Percentiles rank a stretch among this genome's conserved stretches.
These are phyloP conservation scores for Patella vulgata DNA, from an alignment of 1,140 invertebrate genomes.

Conservation along the genomic window DNA sequence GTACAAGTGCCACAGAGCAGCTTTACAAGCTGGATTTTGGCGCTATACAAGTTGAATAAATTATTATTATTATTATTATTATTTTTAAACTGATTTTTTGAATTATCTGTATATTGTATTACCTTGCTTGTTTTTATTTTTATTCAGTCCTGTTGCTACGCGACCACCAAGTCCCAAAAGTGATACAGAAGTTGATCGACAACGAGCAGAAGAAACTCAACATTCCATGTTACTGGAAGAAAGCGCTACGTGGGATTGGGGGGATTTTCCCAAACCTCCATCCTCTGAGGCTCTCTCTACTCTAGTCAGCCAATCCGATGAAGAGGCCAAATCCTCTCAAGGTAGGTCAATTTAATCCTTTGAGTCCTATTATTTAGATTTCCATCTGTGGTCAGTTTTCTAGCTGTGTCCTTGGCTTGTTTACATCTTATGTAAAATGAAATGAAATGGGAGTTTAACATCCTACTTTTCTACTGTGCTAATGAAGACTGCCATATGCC, in stretches of 20 bases:
- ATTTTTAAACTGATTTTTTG: too few relatives aligned
- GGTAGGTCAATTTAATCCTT: not conserved
- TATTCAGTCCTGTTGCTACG: constrained; percentile 73
- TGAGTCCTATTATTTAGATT: constrained; percentile 23
- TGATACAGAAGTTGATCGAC: constrained; percentile 89
- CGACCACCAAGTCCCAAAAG: constrained; percentile 86
- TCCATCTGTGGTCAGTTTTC: too few relatives aligned
- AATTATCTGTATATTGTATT: too few relatives aligned
- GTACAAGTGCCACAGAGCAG: too few relatives aligned
- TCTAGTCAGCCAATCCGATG: not conserved
- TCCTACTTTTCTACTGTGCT: too few relatives aligned
- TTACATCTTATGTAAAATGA: too few relatives aligned
- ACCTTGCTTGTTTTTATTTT: constrained; percentile 33
- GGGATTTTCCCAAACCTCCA: constrained; percentile 80
- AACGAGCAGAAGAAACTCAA: constrained; percentile 67
- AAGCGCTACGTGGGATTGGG: constrained; percentile 92
- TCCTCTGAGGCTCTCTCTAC: constrained; percentile 3
- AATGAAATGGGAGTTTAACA: too few relatives aligned
- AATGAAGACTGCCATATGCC: too few relatives aligned
- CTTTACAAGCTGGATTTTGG: too few relatives aligned
- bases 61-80: too few relatives aligned
- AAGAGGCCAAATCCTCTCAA: not conserved
- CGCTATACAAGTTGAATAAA: too few relatives aligned
- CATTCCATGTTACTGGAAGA: constrained; percentile 65
- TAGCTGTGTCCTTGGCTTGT: too few relatives aligned